Percentiles rank a stretch among this genome's conserved stretches.
Evolutionary conservation across 2,113 vertebrate genomes (phyloP).

Genomic region (Ivindomyrus marchei): DNA sequence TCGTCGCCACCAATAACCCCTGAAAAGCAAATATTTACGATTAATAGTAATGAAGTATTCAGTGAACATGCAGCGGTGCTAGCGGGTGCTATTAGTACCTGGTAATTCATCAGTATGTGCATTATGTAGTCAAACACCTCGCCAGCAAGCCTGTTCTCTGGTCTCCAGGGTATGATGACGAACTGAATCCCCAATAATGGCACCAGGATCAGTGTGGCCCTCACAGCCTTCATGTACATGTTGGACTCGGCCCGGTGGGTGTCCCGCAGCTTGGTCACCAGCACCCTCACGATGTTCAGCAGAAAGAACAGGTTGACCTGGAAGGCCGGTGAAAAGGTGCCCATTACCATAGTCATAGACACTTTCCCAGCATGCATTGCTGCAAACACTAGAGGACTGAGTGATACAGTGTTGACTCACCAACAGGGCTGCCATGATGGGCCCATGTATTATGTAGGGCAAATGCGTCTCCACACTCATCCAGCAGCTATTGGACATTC

Average conservation of each 20-base stretch:
- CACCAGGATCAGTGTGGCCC: conserved; percentile 89
- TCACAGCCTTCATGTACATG: conserved; percentile 98
- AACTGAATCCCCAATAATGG: conserved; percentile 94
- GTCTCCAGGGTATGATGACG: conserved; percentile 92
- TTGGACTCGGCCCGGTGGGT: conserved; percentile 83
- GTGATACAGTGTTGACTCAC: conserved; percentile 60
- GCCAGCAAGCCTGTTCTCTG: conserved; percentile 81
- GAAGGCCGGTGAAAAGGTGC: conserved; percentile 13
- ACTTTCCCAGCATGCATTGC: background rate
- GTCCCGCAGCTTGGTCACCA: conserved; percentile 86
- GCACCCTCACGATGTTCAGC: conserved; percentile 89
- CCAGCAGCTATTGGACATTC: conserved; percentile 78
- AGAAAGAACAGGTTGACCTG: conserved; percentile 97
- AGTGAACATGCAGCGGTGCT: background rate
- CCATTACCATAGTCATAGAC: too few relatives aligned
- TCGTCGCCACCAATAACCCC: conserved; percentile 91
- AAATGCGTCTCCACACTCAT: conserved; percentile 92
- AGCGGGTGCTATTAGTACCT: conserved; percentile 58
- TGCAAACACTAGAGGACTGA: background rate
- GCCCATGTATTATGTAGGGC: conserved; percentile 92
- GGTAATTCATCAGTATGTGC: conserved; percentile 95
- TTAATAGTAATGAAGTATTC: conserved; percentile 10
- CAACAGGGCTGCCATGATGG: conserved; percentile 86
- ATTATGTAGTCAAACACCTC: conserved; percentile 93
- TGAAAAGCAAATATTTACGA: conserved; percentile 41